A percentile compares a stretch with the other conserved stretches of the same genome.
Conservation (phyloP, 2,888 invertebrate species). For the Ctenicera cuprea region DNA sequence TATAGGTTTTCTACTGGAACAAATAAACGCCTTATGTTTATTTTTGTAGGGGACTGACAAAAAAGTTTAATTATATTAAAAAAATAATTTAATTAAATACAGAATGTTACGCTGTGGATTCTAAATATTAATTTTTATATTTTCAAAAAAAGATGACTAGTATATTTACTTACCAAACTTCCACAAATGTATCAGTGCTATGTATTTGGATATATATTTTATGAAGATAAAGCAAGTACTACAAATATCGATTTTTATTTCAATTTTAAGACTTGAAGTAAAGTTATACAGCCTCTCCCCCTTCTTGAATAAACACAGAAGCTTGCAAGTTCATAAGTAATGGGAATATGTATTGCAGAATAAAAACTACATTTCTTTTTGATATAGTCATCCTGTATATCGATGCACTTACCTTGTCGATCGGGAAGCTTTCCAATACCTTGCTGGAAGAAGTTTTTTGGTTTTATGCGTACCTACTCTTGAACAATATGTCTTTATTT, state of each 20-base stretch:
- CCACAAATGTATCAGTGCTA: constrained; percentile 3
- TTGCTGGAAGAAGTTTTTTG: too few relatives aligned
- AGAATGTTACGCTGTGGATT: not conserved
- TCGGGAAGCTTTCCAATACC: too few relatives aligned
- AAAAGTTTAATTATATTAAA: not conserved
- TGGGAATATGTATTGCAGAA: too few relatives aligned
- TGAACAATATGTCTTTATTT: too few relatives aligned
- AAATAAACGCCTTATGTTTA: constrained; percentile 20
- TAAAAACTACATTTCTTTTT: too few relatives aligned
- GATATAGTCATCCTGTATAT: too few relatives aligned
- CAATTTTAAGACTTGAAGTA: too few relatives aligned
- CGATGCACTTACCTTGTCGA: too few relatives aligned
- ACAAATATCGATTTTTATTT: not conserved
- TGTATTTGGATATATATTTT: constrained; percentile 24
- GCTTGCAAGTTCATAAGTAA: too few relatives aligned
- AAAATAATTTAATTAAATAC: not conserved
- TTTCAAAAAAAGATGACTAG: not conserved
- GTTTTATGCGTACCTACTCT: too few relatives aligned
- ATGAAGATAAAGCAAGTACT: constrained; percentile 44
- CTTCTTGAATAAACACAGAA: too few relatives aligned
- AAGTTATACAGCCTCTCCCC: too few relatives aligned
- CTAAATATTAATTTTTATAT: not conserved
- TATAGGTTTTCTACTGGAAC: not conserved
- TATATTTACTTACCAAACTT: not conserved
- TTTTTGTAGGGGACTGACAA: not conserved